A percentile compares a stretch with the other conserved stretches of the same genome.
phyloP scores from a whole-genome alignment of 2,888 invertebrate genomes.

The Harpagoxenus sublaevis region DNA sequence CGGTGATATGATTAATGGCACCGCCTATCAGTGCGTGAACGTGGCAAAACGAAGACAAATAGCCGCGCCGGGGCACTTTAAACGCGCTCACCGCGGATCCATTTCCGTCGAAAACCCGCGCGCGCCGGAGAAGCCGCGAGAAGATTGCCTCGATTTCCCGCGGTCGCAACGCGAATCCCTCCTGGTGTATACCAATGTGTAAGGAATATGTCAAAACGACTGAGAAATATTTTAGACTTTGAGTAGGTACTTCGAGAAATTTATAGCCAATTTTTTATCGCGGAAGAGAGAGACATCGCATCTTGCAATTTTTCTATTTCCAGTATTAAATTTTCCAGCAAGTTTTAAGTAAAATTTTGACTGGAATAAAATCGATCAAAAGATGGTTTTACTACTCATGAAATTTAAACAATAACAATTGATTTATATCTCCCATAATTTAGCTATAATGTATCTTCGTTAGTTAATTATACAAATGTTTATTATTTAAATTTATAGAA shows the following conservation, averaged over 20 bases:
- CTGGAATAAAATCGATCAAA: not conserved
- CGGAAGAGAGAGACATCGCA: too few species aligned
- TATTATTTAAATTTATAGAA: not conserved
- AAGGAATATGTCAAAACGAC: not conserved
- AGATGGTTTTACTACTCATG: not conserved
- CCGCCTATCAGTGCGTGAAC: conserved; percentile 79
- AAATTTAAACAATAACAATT: not conserved
- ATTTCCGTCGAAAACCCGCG: conserved; percentile 72
- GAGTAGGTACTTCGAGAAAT: not conserved
- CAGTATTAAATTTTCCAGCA: not conserved
- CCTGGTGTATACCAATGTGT: conserved; percentile 52
- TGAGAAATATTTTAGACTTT: not conserved
- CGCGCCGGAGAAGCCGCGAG: conserved; percentile 15
- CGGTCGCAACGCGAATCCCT: conserved; percentile 49
- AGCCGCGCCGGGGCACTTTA: conserved; percentile 67
- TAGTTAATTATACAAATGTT: not conserved
- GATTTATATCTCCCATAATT: not conserved
- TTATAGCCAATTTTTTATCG: not conserved
- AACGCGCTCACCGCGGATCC: conserved; percentile 74
- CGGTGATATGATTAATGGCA: conserved; percentile 78
- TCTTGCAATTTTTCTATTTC: not conserved
- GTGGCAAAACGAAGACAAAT: conserved; percentile 80
- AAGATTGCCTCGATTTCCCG: conserved; percentile 42
- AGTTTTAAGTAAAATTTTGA: not conserved
- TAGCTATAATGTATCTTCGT: not conserved